Evolutionary conservation across 2,797 vertebrate genomes (phyloP), one percentile per base, ranked within the genome.

Genomic region (Pseudopleuronectes americanus): DNA sequence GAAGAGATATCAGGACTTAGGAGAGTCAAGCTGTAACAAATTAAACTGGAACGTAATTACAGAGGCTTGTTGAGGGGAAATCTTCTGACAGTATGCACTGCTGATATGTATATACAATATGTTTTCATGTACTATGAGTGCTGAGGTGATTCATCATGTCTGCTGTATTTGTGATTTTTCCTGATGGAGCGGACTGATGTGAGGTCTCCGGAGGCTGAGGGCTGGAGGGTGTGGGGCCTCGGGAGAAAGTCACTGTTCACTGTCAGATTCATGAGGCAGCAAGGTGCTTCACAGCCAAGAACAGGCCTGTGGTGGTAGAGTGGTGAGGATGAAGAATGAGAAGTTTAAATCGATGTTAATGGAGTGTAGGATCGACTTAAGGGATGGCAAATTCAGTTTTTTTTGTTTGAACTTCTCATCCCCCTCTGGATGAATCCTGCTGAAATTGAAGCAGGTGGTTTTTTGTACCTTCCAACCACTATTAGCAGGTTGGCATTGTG

Each of bases 121-220:
- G 72, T 92, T 77, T 77, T 88, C 45, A 68, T 47, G 49, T 65
- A 19, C 73, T 81, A 71, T 48, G 54, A 19, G 33, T 38, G 47
- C 67, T 57, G 51, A 69, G 74, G 83, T 80, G 59, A 88, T 89
- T 77, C 48, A 87, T 74, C 33, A 28, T 52, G 68, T 77, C 64
- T 55, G 69, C 12, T 53, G 77, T 66, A 74, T 87, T 89, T 88
- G 86, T 78, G 81, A 78, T 87, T 84, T 59, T 70, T 87, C 70
- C 58, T 77, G 66, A 87, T 89, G 84, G 76, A 73, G 77, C 58
- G 23, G 57, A 71, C 24, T 47, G 59, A 79, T 69, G 49, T 47
- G 0, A 76, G 57, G 49, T 77, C 59, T 21, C 58, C 49, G 45
- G 60, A 64, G 59, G 66, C 55, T 69, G 52, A 23, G n/a, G 2